phyloP scores from a whole-genome alignment of 1,140 invertebrate genomes.

The Leptinotarsa texana region DNA sequence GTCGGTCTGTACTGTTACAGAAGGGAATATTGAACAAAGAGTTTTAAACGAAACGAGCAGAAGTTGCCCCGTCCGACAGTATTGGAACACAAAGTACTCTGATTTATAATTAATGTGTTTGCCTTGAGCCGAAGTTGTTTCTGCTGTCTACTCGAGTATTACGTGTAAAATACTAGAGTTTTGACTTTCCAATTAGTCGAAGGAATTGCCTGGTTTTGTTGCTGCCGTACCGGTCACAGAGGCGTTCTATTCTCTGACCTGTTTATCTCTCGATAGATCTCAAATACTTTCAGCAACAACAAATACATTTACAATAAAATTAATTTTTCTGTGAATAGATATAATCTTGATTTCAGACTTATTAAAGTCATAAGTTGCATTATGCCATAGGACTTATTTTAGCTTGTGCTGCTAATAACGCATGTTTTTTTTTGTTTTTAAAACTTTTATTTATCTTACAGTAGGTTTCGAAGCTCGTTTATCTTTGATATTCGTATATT shows the following conservation, averaged over 20 bases:
- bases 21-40: background rate
- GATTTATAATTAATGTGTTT: conserved; percentile 6
- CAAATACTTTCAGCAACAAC: too few relatives aligned
- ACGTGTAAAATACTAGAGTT: conserved; percentile 41
- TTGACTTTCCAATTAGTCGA: conserved; percentile 42
- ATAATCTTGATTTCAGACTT: too few relatives aligned
- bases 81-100: conserved; percentile 1
- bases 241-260: background rate
- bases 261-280: too few relatives aligned
- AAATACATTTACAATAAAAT: too few relatives aligned
- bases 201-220: conserved; percentile 33
- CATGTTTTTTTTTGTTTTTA: too few relatives aligned
- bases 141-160: conserved; percentile 33
- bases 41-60: background rate
- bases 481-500: too few relatives aligned
- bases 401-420: too few relatives aligned
- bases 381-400: too few relatives aligned
- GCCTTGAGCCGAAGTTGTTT: conserved; percentile 31
- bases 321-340: too few relatives aligned
- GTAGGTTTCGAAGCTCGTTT: too few relatives aligned
- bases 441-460: too few relatives aligned
- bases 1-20: background rate
- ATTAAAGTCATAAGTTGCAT: too few relatives aligned
- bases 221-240: background rate
- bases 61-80: background rate